Evolutionary conservation across 2,888 invertebrate genomes (phyloP), one percentile per base, ranked within the genome.

Genomic region (Chymomyza amoena): DNA sequence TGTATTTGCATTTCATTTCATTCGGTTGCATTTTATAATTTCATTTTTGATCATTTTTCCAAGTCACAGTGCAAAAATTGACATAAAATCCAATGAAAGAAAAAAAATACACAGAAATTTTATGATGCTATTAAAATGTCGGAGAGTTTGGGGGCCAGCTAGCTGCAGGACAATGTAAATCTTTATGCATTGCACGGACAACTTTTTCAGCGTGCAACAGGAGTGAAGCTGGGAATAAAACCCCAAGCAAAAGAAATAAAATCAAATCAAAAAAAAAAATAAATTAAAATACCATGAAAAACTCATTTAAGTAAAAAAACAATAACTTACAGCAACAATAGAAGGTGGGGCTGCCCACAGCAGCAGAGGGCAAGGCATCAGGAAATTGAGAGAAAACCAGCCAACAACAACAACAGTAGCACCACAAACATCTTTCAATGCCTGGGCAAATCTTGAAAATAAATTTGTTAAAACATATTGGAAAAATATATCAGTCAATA

Each of bases 1-100:
- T 45, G 13, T 82, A 87, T 84, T 85, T 85, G 75, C 88, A 73
- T 78, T 85, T 85, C 76, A 85, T 85, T 85, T 87, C 85, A 80
- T 79, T 85, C 61, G 75, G 72, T 80, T 78, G 76, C 74, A 70
- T 87, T 87, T 87, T 85, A 83, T 85, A 77, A 76, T 82, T 84
- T 87, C 78, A 82, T 83, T 61, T 81, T 77, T 32, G 75, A 75
- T 76, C 77, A 73, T 77, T 84, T 73, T 64, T 54, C 54, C 16
- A 57, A 20, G 57, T 28, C 57, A 25, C 25, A 25, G 69, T 60
- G 62, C 67, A 72, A 73, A 84, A 84, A 87, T 77, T 84, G 85
- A 80, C 87, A 80, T 83, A 76, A 84, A 87, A 87, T 79, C 80
- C 79, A 79, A 79, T 83, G 74, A 81, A 69, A 61, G 69, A 75